Evolutionary conservation across 2,113 vertebrate genomes (phyloP), one percentile per base, ranked within the genome.

Genomic region (Numenius arquata): DNA sequence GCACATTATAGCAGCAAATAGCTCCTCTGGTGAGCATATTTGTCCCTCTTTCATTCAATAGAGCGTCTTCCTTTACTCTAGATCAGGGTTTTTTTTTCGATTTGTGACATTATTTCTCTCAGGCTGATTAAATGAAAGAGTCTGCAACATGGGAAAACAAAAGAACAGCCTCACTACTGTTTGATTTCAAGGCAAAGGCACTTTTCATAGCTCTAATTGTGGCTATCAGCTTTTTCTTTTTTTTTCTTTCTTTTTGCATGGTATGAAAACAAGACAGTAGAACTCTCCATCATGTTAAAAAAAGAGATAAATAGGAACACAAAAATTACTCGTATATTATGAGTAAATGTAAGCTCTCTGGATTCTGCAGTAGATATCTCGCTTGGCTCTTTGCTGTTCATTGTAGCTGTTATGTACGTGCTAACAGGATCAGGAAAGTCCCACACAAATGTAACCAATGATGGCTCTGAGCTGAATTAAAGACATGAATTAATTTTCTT

Each of bases 401-500:
- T 77, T 74, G n/a, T 67, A 83, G 87, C 50, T 87, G 34, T 70
- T 74, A 18, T 15, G 41, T 83, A 82, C 66, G 5, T 93, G 34
- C 14, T 50, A 76, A 85, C 30, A 78, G 21, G 67, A 59, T 87
- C 88, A 89, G 77, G 73, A 56, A 83, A 76, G 52, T 71, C 55
- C 85, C 32, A 61, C 52, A 58, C 71, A 92, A 83, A 76, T 75
- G 80, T 62, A 67, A 77, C 16, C 92, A 87, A 70, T 59, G 20
- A 63, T 91, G 43, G 29, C 50, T 95, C 45, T 88, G 65, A 86
- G 45, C 79, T 88, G 85, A 96, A 93, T 88, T 93, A 90, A 87
- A 93, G 73, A 63, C 63, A 93, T 88, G 78, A 93, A 91, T 94
- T 92, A 78, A 91, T 94, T 93, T 85, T 88, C 53, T 91, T 89